These are phyloP conservation scores for Callionymus lyra DNA, from an alignment of 2,113 vertebrate species.

Conservation along the genomic window DNA sequence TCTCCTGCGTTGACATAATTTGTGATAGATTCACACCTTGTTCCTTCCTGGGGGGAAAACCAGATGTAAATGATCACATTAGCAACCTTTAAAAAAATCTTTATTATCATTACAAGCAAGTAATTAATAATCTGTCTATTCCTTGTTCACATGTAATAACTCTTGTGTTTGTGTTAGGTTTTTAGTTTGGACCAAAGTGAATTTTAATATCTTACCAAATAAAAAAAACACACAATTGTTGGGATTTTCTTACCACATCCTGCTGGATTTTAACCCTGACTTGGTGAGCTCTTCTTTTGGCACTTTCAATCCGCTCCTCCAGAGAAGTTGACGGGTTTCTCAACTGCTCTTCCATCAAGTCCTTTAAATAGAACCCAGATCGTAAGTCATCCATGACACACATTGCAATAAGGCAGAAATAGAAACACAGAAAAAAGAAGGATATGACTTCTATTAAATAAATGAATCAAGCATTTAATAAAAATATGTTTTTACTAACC, in stretches of 20 bases:
- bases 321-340: slow-evolving; percentile 67
- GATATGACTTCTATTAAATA: background rate
- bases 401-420: background rate
- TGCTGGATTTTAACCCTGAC: slow-evolving; percentile 82
- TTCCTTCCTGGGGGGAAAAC: slow-evolving; percentile 51
- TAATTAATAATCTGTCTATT: too few species aligned
- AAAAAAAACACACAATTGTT: background rate
- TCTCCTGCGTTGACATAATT: slow-evolving; percentile 58
- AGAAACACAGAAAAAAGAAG: background rate
- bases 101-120: too few species aligned
- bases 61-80: too few species aligned
- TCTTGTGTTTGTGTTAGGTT: background rate
- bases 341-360: slow-evolving; percentile 67
- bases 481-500: slow-evolving; percentile 49
- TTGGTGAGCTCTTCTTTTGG: slow-evolving; percentile 77
- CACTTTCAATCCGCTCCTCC: slow-evolving; percentile 81
- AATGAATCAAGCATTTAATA: background rate
- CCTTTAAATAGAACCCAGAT: slow-evolving; percentile 48
- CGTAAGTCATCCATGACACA: too few species aligned
- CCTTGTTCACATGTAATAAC: too few species aligned
- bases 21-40: slow-evolving; percentile 37
- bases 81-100: too few species aligned
- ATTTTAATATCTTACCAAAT: too few species aligned
- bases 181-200: background rate
- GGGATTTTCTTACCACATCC: slow-evolving; percentile 50